Evolutionary conservation across 2,113 vertebrate species (phyloP), one percentile per base, ranked within the genome.

Genomic region (Dascyllus trimaculatus): DNA sequence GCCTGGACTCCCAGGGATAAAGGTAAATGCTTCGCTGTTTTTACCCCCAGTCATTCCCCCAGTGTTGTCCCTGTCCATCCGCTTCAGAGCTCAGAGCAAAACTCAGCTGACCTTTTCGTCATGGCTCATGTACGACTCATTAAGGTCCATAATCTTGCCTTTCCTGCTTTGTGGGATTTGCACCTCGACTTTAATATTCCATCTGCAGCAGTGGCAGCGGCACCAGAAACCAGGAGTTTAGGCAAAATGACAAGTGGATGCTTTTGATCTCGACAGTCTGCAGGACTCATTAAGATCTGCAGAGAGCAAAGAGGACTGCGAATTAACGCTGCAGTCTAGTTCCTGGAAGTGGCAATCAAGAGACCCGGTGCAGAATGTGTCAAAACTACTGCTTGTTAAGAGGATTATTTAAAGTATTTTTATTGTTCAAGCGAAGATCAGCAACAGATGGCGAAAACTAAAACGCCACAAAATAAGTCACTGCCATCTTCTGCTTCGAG

Each of bases 1-100:
- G 93, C 98, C 98, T 96, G 98, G 98, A 97, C 97, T 99, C 87
- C 98, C 98, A 91, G 98, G 98, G 91, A 99, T 99, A 96, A 99
- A 99, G 98, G 98, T 99, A 99, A 98, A 96, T 95, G 92, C 81
- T 82, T 84, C 57, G 75, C 91, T 93, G 88, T 93, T 89, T 92
- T 84, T 78, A 86, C 76, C 81, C 77, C 65, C 59, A 73, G 73
- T 83, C 70, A 84, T 61, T 56, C 69, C 54, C 72, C 59, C 70
- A 45, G 64, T 88, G 75, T 88, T 78, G 71, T 85, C 81, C 85
- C 69, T 83, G 68, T 88, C 68, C 81, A 62, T 71, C 70, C 73
- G 71, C 80, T 65, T 71, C 52, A 74, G 14, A 32, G 60, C 19
- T 71, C 52, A 74, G 14, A 32, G 60, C 19, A 22, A 68, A 75